phyloP scores from a whole-genome alignment of 2,113 vertebrate genomes.

The Actenoides hombroni region DNA sequence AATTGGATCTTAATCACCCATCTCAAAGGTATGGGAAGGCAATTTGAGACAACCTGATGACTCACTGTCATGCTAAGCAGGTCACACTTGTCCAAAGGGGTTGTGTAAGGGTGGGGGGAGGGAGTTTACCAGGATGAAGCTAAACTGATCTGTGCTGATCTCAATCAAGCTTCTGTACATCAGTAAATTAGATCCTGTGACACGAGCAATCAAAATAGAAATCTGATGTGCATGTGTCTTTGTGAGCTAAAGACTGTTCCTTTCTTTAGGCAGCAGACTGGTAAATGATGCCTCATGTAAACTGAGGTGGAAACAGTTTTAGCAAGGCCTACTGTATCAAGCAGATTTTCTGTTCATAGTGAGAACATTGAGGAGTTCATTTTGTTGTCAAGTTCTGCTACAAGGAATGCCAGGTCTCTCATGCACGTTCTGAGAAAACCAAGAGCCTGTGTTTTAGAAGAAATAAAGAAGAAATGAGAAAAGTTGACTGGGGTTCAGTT shows the following conservation, averaged over 20 bases:
- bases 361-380: background rate
- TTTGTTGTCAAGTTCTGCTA: background rate
- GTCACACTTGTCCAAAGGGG: constrained; percentile 43
- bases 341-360: constrained; percentile 54
- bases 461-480: background rate
- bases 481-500: background rate
- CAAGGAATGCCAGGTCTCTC: background rate
- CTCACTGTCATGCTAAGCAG: constrained; percentile 61
- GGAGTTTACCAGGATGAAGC: background rate
- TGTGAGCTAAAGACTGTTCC: constrained; percentile 5
- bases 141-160: constrained; percentile 26
- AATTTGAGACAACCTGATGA: constrained; percentile 53
- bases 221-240: constrained; percentile 17
- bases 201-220: constrained; percentile 52
- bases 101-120: background rate
- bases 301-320: constrained; percentile 43
- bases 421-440: background rate
- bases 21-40: constrained; percentile 10
- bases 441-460: background rate
- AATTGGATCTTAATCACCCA: constrained; percentile 45
- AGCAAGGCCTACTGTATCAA: constrained; percentile 26
- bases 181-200: constrained; percentile 55
- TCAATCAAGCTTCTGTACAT: constrained; percentile 30
- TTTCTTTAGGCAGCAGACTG: constrained; percentile 33
- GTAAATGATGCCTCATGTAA: constrained; percentile 8